Base-by-base conservation (phyloP, 2,888 invertebrate species). In the Nycteola revayana region DNA sequence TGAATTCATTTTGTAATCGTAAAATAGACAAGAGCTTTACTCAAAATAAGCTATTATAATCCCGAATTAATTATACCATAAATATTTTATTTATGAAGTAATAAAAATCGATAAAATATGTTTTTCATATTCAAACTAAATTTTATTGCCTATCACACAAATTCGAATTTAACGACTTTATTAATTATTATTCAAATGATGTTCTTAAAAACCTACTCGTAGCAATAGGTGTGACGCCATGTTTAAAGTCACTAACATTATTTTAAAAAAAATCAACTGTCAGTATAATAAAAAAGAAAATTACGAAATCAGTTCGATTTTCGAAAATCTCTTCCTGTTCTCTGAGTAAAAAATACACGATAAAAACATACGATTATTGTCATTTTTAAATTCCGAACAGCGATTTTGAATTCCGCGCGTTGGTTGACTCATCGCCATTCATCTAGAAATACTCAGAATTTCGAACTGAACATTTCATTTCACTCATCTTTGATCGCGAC, bases 401-500 rank as follows among this genome's bases (percentile, higher is more conserved):
- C 10, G 7, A 45, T 37, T 41, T n/a, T 26, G 9, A 36, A 44
- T 42, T 37, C 34, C 25, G 10, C 11, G 7, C 21, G 30, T 36
- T 26, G 10, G 9, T 18, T 49, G 36, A 49, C 18, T 32, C 49
- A 52, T 22, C 10, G 23, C 24, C 44, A 45, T 42, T 50, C 39
- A 32, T 60, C 44, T 41, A 41, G 31, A 25, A 28, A 25, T 42
- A 42, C 36, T 27, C 24, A 36, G 35, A 36, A 49, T 37, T 44
- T 47, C 22, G 26, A 32, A 47, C 31, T 28, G 29, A 45, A 54
- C 44, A 45, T 52, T 60, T 43, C 60, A 45, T 53, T 47, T 46
- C 46, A 54, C 43, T 51, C 55, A 63, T 70, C 60, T 70, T 58
- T 62, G 60, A 67, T 62, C 56, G 42, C 34, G 51, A 59, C 61